Percentiles rank a stretch among this genome's conserved stretches.
Conservation (phyloP, 2,888 invertebrate species). For the Dynastes hyllus region DNA sequence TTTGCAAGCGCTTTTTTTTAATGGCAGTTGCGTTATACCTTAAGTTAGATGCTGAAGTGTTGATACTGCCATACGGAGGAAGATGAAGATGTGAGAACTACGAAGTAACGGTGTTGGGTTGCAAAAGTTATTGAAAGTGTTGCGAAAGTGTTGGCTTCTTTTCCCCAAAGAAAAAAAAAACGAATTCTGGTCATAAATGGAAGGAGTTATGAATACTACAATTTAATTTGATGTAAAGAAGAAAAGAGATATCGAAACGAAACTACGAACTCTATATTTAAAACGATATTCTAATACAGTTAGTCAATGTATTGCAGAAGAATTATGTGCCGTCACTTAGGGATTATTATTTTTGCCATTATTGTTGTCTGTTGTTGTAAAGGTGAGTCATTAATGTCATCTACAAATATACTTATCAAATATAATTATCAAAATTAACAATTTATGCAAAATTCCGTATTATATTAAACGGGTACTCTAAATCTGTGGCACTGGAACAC, state of each 20-base stretch:
- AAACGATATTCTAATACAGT: no score
- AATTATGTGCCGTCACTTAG: conserved; percentile 28
- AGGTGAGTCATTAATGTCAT: conserved; percentile 21
- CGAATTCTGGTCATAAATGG: not conserved
- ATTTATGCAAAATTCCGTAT: no score
- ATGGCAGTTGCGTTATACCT: not conserved
- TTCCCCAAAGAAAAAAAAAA: not conserved
- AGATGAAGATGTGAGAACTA: not conserved
- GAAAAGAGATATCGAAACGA: no score
- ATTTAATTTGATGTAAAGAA: no score
- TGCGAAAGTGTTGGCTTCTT: not conserved
- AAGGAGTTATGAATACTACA: no score
- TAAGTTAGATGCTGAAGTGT: not conserved
- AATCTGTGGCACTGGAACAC: no score
- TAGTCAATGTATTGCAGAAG: not conserved
- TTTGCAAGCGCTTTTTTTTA: not conserved
- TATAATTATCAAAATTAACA: no score
- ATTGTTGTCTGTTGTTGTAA: conserved; percentile 45
- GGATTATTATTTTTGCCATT: conserved; percentile 44
- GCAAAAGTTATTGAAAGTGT: not conserved
- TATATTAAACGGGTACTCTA: no score
- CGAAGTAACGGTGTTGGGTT: not conserved
- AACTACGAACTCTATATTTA: no score
- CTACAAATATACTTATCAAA: no score
- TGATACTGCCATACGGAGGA: not conserved